Conservation (phyloP, 2,113 vertebrate genomes). For the Dascyllus trimaculatus region DNA sequence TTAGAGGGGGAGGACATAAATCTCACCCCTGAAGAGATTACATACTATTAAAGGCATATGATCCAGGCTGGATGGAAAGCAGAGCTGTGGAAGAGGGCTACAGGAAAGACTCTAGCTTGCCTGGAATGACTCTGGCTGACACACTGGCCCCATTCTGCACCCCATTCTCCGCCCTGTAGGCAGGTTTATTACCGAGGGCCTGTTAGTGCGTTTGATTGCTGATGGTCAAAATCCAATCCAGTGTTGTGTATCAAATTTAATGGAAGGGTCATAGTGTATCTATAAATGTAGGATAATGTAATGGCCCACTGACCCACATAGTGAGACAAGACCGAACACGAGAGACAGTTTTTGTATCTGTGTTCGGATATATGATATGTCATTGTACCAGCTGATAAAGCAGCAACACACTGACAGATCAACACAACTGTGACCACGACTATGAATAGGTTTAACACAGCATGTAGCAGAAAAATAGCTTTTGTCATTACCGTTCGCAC, state of each 20-base stretch:
- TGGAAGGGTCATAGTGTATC: conserved; percentile 16
- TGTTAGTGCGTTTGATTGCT: conserved; percentile 29
- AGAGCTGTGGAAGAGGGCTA: conserved; percentile 37
- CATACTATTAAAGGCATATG: conserved; percentile 71
- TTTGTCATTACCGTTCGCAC: conserved; percentile 9
- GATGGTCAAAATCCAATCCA: conserved; percentile 29
- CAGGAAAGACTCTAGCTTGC: conserved; percentile 53
- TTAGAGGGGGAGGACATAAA: conserved; percentile 52
- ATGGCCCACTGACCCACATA: conserved; percentile 18
- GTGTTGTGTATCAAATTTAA: conserved; percentile 30
- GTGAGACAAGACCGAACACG: conserved; percentile 13
- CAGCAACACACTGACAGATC: conserved; percentile 10
- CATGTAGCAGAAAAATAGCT: not conserved
- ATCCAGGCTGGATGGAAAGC: conserved; percentile 68
- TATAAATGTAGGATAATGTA: conserved; percentile 28
- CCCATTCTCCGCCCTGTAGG: conserved; percentile 25
- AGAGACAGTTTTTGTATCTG: not conserved
- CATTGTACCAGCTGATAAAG: not conserved
- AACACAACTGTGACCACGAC: conserved; percentile 5
- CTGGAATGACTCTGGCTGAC: conserved; percentile 65
- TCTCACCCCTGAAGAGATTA: conserved; percentile 70
- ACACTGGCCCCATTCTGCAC: conserved; percentile 50
- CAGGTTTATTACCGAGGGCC: conserved; percentile 36
- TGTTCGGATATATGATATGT: not conserved
- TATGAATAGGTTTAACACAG: conserved; percentile 3